These are phyloP conservation scores for Sebastes schlegelii DNA, from an alignment of 2,113 vertebrate genomes.

Conservation along the genomic window DNA sequence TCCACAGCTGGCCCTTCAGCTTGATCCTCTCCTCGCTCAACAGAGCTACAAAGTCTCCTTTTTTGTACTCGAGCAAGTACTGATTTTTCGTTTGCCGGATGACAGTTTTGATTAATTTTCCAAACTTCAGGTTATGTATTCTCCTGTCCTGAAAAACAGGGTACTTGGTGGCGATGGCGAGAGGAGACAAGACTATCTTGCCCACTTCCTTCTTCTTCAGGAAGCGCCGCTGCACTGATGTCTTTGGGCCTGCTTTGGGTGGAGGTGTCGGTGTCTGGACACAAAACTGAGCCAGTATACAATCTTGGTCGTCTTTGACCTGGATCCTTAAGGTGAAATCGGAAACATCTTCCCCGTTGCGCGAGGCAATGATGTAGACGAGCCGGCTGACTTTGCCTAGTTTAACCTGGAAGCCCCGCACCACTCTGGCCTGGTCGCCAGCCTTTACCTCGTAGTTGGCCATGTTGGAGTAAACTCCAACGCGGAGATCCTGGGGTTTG, in stretches of 20 bases:
- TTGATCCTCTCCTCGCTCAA: conserved; percentile 95
- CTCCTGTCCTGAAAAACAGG: conserved; percentile 92
- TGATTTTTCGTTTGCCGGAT: conserved; percentile 94
- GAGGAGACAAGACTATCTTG: conserved; percentile 93
- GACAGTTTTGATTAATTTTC: conserved; percentile 94
- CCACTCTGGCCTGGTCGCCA: conserved; percentile 86
- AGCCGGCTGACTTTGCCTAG: conserved; percentile 94
- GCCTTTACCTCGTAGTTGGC: conserved; percentile 91
- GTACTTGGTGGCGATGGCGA: conserved; percentile 89
- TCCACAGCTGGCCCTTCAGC: conserved; percentile 95
- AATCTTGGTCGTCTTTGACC: conserved; percentile 90
- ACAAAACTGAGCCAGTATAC: conserved; percentile 93
- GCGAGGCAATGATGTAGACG: conserved; percentile 89
- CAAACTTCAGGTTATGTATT: conserved; percentile 91
- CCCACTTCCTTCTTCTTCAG: conserved; percentile 96
- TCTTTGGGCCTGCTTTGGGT: conserved; percentile 89
- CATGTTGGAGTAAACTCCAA: conserved; percentile 96
- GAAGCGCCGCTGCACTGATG: conserved; percentile 89
- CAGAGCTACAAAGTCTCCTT: conserved; percentile 92
- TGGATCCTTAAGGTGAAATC: conserved; percentile 95
- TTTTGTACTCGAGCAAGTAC: conserved; percentile 96
- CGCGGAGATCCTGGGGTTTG: conserved; percentile 90
- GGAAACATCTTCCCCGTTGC: conserved; percentile 85
- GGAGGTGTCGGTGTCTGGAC: conserved; percentile 93
- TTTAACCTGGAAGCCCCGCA: conserved; percentile 95